phyloP scores from a whole-genome alignment of 2,113 vertebrate genomes.

The Calonectris borealis region DNA sequence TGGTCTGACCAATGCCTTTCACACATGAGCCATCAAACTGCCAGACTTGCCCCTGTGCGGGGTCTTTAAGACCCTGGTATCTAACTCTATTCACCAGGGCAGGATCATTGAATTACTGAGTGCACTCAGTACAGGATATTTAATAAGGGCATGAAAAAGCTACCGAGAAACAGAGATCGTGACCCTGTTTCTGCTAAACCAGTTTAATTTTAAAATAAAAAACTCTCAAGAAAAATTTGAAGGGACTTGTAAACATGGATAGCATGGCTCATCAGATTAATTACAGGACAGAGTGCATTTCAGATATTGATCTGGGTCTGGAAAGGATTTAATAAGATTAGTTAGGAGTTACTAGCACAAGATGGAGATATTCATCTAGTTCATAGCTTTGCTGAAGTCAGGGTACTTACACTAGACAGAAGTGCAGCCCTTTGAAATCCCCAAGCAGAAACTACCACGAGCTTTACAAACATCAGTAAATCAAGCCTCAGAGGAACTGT shows the following conservation, averaged over 20 bases:
- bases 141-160: constrained; percentile 27
- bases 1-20: neutral
- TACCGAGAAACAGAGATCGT: neutral
- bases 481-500: neutral
- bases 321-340: constrained; percentile 44
- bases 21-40: neutral
- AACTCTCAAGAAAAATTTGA: neutral
- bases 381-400: constrained; percentile 45
- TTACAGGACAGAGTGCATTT: constrained; percentile 54
- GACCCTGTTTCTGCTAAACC: constrained; percentile 1
- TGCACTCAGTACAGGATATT: neutral
- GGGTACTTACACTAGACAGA: neutral
- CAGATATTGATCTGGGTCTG: constrained; percentile 39
- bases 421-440: neutral
- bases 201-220: constrained; percentile 51
- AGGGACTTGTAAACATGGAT: neutral
- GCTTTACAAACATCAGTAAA: neutral
- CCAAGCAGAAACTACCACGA: neutral
- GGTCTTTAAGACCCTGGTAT: neutral
- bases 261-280: constrained; percentile 29
- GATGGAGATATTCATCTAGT: constrained; percentile 5
- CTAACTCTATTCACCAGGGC: neutral
- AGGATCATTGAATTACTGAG: constrained; percentile 25
- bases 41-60: neutral
- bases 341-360: constrained; percentile 19